Base-by-base conservation (phyloP, 2,113 vertebrate species). In the Petromus typicus region DNA sequence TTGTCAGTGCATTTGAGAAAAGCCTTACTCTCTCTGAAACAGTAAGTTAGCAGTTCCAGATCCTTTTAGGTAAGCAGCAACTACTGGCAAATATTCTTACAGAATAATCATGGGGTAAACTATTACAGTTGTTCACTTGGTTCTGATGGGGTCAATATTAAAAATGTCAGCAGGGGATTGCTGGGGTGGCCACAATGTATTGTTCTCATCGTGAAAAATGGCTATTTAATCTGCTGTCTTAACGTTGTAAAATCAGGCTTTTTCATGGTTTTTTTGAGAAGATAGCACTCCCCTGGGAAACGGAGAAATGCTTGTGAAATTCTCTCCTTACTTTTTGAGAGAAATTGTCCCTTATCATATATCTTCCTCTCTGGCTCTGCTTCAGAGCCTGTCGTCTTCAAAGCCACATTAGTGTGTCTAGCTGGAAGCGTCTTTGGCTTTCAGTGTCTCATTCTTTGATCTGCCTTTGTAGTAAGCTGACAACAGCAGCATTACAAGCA, bases 141-240 rank as follows among this genome's bases (percentile, higher is more conserved):
- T 79, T 45, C 23, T 71, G 8, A 79, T 23, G 2, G 9, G 18
- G 6, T 79, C 18, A 30, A 0, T 51, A 54, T 66, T 82, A 45
- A 37, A 66, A 48, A 64, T 56, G 2, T 18, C 66, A 30, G 22
- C 18, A 10, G 12, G 7, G 25, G 45, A 40, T 37, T 59, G 20
- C 9, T 40, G 48, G 34, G 1, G 12, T 67, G 32, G 10, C 9
- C 59, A 8, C 11, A n/a, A 7, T 20, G 22, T 69, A 11, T 8
- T 57, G 43, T 32, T 37, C 20, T 43, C 5, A 69, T 63, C 34
- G 51, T 56, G 3, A 86, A 37, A 91, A 75, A 89, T 86, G 2
- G 3, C 34, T 3, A 86, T 83, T 82, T 94, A 43, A 91, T 84
- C 43, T 94, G 30, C 61, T 93, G 76, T 54, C 25, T 90, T 85